Evolutionary conservation across 2,797 vertebrate genomes (phyloP).

Genomic region (Pipistrellus pipistrellus): DNA sequence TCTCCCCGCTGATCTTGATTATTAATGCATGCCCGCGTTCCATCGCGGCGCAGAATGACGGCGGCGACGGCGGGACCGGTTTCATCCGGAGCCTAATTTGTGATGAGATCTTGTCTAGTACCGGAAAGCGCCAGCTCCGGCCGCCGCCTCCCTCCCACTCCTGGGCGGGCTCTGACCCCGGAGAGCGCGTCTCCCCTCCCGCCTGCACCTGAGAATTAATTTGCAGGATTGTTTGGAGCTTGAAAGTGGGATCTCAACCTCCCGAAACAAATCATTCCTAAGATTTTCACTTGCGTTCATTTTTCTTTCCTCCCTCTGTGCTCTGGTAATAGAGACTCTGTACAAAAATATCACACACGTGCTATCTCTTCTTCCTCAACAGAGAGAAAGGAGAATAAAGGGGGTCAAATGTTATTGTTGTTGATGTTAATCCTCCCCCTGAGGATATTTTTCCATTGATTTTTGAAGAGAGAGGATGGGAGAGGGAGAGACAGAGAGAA

Average conservation of each 20-base stretch:
- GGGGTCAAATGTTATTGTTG: no score
- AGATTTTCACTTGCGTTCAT: conserved; percentile 74
- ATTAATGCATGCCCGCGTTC: conserved; percentile 90
- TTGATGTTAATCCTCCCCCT: no score
- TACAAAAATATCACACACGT: conserved; percentile 51
- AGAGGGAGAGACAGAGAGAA: no score
- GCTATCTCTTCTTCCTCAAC: neutral
- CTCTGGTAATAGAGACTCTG: conserved; percentile 76
- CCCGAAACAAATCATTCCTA: conserved; percentile 72
- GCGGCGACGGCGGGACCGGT: conserved; percentile 86
- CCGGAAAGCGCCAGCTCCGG: conserved; percentile 88
- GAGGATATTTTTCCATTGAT: no score
- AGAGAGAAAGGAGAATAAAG: neutral
- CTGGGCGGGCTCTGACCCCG: conserved; percentile 85
- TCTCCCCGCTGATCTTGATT: conserved; percentile 92
- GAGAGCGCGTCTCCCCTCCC: conserved; percentile 85
- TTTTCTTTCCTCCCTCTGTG: conserved; percentile 56
- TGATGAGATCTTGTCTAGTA: conserved; percentile 89
- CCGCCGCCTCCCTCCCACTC: conserved; percentile 81
- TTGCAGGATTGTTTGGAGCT: conserved; percentile 86
- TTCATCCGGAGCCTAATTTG: conserved; percentile 89
- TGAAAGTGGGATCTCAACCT: conserved; percentile 68
- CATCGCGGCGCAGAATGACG: conserved; percentile 88
- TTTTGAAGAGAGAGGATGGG: no score
- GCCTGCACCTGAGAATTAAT: conserved; percentile 90